These are phyloP conservation scores for Sus cebifrons DNA, from an alignment of 2,797 vertebrate species.

Conservation along the genomic window DNA sequence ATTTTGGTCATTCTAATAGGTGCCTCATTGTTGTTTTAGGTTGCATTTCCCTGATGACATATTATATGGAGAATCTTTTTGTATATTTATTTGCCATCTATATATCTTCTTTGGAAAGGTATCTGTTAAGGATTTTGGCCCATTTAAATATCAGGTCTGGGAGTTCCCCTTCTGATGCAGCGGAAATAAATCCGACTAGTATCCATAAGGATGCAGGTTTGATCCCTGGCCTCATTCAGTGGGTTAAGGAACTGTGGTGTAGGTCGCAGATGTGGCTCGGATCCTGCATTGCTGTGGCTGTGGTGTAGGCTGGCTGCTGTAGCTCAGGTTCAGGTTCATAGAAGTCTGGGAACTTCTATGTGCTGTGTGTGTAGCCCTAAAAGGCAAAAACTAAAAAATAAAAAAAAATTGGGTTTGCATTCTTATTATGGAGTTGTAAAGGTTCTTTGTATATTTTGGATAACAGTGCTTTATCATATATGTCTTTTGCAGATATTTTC, in stretches of 20 bases:
- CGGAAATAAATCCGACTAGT: too few relatives aligned
- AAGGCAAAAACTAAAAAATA: too few relatives aligned
- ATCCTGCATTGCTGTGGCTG: too few relatives aligned
- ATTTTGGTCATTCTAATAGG: neutral
- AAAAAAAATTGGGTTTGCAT: neutral
- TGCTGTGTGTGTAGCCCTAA: too few relatives aligned
- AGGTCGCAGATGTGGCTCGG: too few relatives aligned
- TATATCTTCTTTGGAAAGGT: neutral
- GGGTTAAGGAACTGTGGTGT: too few relatives aligned
- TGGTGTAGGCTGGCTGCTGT: too few relatives aligned
- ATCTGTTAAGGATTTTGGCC: neutral
- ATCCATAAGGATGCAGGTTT: too few relatives aligned
- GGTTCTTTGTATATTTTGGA: neutral
- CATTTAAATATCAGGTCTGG: neutral
- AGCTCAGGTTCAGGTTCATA: too few relatives aligned
- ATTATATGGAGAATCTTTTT: neutral
- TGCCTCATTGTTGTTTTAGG: neutral
- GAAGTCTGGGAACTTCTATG: too few relatives aligned
- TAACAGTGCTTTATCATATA: conserved; percentile 11
- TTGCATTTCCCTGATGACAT: neutral
- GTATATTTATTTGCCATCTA: neutral
- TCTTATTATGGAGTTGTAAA: neutral
- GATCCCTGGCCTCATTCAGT: too few relatives aligned
- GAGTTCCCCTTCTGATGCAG: too few relatives aligned
- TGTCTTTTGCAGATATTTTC: neutral